Evolutionary conservation across 2,888 invertebrate species (phyloP).

Genomic region (Mystacides longicornis): DNA sequence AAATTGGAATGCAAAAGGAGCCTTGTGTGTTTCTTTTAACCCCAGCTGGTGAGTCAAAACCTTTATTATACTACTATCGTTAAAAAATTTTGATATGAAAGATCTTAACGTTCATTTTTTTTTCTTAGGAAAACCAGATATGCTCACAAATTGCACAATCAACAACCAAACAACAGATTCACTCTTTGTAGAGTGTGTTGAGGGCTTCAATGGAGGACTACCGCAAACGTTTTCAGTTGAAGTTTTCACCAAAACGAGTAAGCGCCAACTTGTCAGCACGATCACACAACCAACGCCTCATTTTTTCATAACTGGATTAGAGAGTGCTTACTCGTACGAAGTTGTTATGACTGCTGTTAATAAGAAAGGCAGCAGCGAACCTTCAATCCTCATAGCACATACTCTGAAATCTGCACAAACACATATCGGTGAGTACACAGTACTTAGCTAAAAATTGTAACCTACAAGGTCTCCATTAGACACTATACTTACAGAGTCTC

Average conservation of each 20-base stretch:
- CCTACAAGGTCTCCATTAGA: too few species aligned
- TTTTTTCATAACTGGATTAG: slow-evolving; percentile 59
- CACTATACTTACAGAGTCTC: too few species aligned
- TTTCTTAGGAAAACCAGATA: slow-evolving; percentile 61
- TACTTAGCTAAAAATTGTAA: too few species aligned
- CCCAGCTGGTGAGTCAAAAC: slow-evolving; percentile 63
- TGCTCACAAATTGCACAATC: slow-evolving; percentile 64
- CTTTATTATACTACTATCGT: too few species aligned
- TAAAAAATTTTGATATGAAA: background rate
- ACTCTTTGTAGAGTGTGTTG: slow-evolving; percentile 63
- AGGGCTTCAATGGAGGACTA: slow-evolving; percentile 71
- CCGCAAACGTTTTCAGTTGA: slow-evolving; percentile 68
- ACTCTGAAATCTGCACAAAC: slow-evolving; percentile 67
- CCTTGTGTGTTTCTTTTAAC: slow-evolving; percentile 68
- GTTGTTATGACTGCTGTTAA: slow-evolving; percentile 63
- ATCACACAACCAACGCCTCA: slow-evolving; percentile 51
- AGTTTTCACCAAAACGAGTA: slow-evolving; percentile 50
- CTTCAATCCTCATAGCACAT: slow-evolving; percentile 57
- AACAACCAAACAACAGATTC: slow-evolving; percentile 67
- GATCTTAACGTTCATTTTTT: background rate
- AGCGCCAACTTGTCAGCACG: slow-evolving; percentile 44
- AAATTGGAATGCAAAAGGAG: slow-evolving; percentile 62
- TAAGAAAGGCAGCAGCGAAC: slow-evolving; percentile 62
- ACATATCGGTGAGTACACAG: slow-evolving; percentile 58
- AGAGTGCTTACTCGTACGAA: slow-evolving; percentile 62